Percentiles rank a stretch among this genome's conserved stretches.
Evolutionary conservation across 2,113 vertebrate genomes (phyloP).

Genomic region (Petroica traversi): DNA sequence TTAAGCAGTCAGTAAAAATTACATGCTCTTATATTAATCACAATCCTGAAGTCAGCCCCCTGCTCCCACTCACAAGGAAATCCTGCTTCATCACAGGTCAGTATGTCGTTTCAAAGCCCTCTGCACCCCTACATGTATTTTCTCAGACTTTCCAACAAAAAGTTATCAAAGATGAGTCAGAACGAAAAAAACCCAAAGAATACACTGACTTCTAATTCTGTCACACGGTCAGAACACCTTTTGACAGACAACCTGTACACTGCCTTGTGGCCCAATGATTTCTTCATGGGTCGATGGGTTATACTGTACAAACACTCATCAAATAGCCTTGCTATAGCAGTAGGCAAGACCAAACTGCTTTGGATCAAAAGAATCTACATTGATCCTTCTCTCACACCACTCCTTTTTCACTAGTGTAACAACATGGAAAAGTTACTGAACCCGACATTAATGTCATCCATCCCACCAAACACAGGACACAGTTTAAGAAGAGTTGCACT

Average conservation of each 20-base stretch:
- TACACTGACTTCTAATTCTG: not conserved
- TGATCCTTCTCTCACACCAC: not conserved
- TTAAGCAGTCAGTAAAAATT: not conserved
- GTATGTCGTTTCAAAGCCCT: not conserved
- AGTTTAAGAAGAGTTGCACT: not conserved
- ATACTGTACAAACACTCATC: rapidly evolving
- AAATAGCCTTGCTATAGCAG: not conserved
- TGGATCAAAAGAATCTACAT: not conserved
- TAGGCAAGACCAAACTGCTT: not conserved
- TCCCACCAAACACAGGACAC: not conserved
- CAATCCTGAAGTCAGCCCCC: not conserved
- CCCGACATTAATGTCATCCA: not conserved
- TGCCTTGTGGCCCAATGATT: not conserved
- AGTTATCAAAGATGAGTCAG: not conserved
- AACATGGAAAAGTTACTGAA: not conserved
- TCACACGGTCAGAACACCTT: not conserved
- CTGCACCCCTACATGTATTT: not conserved
- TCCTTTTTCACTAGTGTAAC: not conserved
- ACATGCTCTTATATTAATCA: not conserved
- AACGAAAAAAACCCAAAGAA: not conserved
- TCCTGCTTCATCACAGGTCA: not conserved
- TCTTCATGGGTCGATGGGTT: not conserved
- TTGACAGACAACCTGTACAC: not conserved
- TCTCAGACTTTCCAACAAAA: not conserved
- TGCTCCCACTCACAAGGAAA: not conserved